Percentiles rank a stretch among this genome's conserved stretches.
These are phyloP conservation scores for Zaprionus camerounensis DNA, from an alignment of 1,140 invertebrate species.

Conservation along the genomic window DNA sequence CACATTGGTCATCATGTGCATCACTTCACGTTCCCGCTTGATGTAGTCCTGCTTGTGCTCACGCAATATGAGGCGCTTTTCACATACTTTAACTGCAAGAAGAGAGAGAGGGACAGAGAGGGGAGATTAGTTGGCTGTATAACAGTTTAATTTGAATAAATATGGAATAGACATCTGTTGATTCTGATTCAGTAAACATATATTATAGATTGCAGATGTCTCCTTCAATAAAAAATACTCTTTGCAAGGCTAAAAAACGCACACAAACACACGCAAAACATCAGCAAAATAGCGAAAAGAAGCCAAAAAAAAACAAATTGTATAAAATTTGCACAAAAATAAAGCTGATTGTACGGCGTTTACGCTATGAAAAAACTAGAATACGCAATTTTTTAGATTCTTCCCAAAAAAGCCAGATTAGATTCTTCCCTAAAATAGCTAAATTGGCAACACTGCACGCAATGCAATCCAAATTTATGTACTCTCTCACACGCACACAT, in stretches of 20 bases:
- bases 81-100: slow-evolving; percentile 96
- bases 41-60: slow-evolving; percentile 98
- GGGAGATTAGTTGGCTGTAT: slow-evolving; percentile 9
- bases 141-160: not conserved
- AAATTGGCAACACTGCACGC: not conserved
- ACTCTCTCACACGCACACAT: not conserved
- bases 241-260: not conserved
- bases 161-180: too few relatives aligned
- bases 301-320: too few relatives aligned
- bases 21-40: slow-evolving; percentile 86
- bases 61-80: slow-evolving; percentile 95
- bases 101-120: slow-evolving; percentile 51
- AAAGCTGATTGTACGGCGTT: too few relatives aligned
- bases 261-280: not conserved
- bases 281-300: too few relatives aligned
- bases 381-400: too few relatives aligned
- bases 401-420: too few relatives aligned
- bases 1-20: slow-evolving; percentile 84
- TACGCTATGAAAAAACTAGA: too few relatives aligned
- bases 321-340: too few relatives aligned
- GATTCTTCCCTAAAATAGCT: too few relatives aligned
- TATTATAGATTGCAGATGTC: too few relatives aligned
- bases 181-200: too few relatives aligned
- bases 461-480: slow-evolving; percentile 1
- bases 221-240: too few relatives aligned